Evolutionary conservation across 92 coral and sea anemone species (phyloP).

Genomic region (Zoanthus gigantus): DNA sequence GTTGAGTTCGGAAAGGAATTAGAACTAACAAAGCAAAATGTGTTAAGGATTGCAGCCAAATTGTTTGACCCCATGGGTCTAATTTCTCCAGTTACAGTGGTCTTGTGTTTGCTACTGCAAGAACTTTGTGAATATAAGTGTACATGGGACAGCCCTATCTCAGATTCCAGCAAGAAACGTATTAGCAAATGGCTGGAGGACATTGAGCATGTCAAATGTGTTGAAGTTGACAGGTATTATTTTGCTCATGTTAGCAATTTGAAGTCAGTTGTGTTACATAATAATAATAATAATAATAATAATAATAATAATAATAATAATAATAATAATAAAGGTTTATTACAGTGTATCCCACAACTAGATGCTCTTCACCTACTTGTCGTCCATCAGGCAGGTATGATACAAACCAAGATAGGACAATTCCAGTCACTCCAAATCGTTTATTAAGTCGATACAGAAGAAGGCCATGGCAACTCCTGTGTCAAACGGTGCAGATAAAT

Average conservation of each 20-base stretch:
- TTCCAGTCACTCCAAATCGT: no score
- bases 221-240: constrained; percentile 7
- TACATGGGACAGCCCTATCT: constrained; percentile 36
- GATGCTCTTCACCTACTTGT: no score
- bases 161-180: constrained; percentile 20
- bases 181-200: constrained; percentile 32
- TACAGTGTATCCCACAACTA: no score
- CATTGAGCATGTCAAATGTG: constrained; percentile 1
- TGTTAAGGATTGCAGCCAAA: constrained; percentile 61
- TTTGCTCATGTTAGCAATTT: not conserved
- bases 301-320: no score
- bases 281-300: no score
- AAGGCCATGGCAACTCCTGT: no score
- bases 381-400: no score
- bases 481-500: no score
- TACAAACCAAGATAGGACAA: no score
- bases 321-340: no score
- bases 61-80: constrained; percentile 65
- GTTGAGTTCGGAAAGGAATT: constrained; percentile 34
- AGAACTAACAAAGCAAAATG: constrained; percentile 58
- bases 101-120: constrained; percentile 10
- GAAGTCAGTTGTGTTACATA: not conserved
- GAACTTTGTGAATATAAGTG: constrained; percentile 39
- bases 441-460: no score
- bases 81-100: constrained; percentile 60